phyloP scores from a whole-genome alignment of 2,888 invertebrate genomes.

The Ctenicera cuprea region DNA sequence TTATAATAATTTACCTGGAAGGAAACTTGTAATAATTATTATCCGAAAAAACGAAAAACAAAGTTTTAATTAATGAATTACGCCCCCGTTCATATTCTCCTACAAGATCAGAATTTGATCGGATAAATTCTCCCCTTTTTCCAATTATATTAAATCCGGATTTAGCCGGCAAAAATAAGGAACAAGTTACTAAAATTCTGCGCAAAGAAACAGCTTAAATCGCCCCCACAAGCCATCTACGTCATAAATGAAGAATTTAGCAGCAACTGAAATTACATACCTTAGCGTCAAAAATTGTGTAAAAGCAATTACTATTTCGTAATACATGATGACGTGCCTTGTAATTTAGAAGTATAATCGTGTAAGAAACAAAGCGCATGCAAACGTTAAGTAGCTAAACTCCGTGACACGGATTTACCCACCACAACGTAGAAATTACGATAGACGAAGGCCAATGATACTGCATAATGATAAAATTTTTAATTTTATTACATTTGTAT shows the following conservation, averaged over 20 bases:
- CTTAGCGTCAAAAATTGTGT: background rate
- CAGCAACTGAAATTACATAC: no score
- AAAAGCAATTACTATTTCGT: background rate
- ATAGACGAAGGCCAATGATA: constrained; percentile 20
- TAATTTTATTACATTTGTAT: background rate
- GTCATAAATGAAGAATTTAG: no score
- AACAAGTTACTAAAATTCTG: no score
- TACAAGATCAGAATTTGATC: background rate
- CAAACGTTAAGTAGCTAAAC: constrained; percentile 4
- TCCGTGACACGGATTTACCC: constrained; percentile 15
- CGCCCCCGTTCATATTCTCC: background rate
- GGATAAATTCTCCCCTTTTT: background rate
- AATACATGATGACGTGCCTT: background rate
- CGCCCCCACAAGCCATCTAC: no score
- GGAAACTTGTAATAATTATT: no score
- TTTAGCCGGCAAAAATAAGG: no score
- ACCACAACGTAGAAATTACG: background rate
- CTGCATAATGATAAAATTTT: background rate
- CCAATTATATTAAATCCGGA: background rate
- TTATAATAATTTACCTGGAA: no score
- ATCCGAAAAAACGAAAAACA: no score
- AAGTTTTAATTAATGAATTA: background rate
- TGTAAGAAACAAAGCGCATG: constrained; percentile 10
- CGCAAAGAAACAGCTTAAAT: no score
- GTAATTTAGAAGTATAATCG: background rate